A percentile compares a stretch with the other conserved stretches of the same genome.
These are phyloP conservation scores for Apis florea DNA, from an alignment of 1,140 invertebrate species.

Conservation along the genomic window DNA sequence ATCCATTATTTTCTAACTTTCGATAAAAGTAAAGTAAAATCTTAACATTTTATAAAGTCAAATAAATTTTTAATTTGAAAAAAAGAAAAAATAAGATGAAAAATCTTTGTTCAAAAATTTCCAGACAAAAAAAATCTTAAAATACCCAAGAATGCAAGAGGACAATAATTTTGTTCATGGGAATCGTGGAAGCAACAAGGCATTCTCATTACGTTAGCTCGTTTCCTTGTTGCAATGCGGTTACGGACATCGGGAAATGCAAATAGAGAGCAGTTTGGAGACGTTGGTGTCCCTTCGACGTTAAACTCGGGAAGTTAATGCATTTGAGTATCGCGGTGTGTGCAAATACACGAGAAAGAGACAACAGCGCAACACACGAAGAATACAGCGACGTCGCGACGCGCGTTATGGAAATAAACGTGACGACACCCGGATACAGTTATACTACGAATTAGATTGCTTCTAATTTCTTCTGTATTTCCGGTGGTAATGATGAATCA, in stretches of 20 bases:
- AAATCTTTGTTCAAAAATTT: too few relatives aligned
- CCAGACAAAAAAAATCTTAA: background rate
- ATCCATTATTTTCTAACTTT: background rate
- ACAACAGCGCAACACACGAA: background rate
- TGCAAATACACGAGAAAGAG: conserved; percentile 39
- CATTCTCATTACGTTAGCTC: conserved; percentile 20
- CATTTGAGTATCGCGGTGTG: conserved; percentile 44
- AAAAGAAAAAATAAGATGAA: too few relatives aligned
- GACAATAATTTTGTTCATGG: background rate
- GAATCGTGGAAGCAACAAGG: background rate
- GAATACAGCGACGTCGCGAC: conserved; percentile 16
- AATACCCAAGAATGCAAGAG: background rate
- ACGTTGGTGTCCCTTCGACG: conserved; percentile 25
- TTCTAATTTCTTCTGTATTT: conserved; percentile 12
- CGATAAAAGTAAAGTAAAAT: background rate
- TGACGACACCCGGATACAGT: background rate
- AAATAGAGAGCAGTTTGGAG: conserved; percentile 46
- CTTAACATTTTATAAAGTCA: too few relatives aligned
- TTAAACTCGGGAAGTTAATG: conserved; percentile 43
- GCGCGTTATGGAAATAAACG: conserved; percentile 31
- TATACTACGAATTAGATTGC: conserved; percentile 10
- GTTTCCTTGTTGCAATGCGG: background rate
- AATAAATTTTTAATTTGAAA: too few relatives aligned
- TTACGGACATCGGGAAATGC: conserved; percentile 32
- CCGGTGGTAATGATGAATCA: background rate